Evolutionary conservation across 2,113 vertebrate genomes (phyloP).

Genomic region (Capreolus pygargus): DNA sequence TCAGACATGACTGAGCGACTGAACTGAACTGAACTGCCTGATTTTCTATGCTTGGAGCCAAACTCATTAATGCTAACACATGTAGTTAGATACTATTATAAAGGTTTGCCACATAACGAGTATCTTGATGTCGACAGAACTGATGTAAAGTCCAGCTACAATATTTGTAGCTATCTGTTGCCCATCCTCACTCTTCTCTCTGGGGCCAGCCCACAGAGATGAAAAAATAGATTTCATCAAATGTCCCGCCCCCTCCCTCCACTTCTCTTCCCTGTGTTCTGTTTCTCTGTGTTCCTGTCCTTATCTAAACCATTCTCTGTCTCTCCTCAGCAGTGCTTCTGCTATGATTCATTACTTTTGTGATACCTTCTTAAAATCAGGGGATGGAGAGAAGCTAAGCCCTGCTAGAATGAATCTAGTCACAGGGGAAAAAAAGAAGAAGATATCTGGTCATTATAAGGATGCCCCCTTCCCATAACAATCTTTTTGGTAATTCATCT

Average conservation of each 20-base stretch:
- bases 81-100: not conserved
- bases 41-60: not conserved
- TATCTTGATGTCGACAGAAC: not conserved
- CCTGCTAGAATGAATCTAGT: not conserved
- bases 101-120: not conserved
- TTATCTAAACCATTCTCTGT: not conserved
- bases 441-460: not conserved
- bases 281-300: not conserved
- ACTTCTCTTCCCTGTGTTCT: not conserved
- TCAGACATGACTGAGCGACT: fast-evolving
- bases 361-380: not conserved
- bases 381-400: not conserved
- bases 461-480: not conserved
- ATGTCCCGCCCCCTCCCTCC: not conserved
- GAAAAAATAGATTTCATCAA: not conserved
- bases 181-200: not conserved
- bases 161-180: fast-evolving
- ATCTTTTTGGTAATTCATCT: not conserved
- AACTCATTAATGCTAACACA: not conserved
- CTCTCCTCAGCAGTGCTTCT: not conserved
- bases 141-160: not conserved
- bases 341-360: not conserved
- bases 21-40: not conserved
- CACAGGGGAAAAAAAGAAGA: not conserved
- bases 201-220: not conserved